Evolutionary conservation across 2,113 vertebrate genomes (phyloP).

Genomic region (Actenoides hombroni): DNA sequence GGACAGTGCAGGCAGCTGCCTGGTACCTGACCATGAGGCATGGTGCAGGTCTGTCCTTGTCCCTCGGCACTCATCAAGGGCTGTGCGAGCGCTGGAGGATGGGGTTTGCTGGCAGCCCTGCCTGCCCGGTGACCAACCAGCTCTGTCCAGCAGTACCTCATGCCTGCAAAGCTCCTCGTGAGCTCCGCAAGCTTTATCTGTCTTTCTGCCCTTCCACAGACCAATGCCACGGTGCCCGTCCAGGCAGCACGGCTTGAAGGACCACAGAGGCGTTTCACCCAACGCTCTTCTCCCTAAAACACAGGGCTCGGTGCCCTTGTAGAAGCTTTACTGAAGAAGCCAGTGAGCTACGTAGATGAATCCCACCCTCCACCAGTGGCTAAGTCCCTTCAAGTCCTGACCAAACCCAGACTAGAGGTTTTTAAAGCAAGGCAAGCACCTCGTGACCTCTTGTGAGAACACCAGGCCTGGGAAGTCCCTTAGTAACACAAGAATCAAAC

Average conservation of each 20-base stretch:
- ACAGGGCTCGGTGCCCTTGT: background rate
- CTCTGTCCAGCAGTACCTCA: background rate
- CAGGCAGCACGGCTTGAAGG: fast-evolving
- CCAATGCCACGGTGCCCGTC: fast-evolving
- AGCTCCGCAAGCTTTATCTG: background rate
- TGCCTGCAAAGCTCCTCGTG: fast-evolving
- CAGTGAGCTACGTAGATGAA: background rate
- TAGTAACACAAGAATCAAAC: background rate
- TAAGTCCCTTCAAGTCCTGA: background rate
- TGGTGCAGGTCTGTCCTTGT: background rate
- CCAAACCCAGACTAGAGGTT: background rate
- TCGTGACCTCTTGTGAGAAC: fast-evolving
- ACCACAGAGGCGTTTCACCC: fast-evolving
- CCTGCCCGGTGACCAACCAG: background rate
- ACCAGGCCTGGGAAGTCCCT: fast-evolving
- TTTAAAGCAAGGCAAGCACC: background rate
- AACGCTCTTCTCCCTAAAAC: background rate
- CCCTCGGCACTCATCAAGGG: fast-evolving
- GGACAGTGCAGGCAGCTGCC: background rate
- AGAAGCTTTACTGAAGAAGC: background rate
- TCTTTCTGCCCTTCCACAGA: background rate
- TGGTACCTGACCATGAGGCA: fast-evolving
- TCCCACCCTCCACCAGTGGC: background rate
- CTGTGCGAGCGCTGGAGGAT: fast-evolving
- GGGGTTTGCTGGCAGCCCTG: background rate